Evolutionary conservation across 2,888 invertebrate genomes (phyloP), one percentile per base, ranked within the genome.

Genomic region (Ornithoptera priamus): DNA sequence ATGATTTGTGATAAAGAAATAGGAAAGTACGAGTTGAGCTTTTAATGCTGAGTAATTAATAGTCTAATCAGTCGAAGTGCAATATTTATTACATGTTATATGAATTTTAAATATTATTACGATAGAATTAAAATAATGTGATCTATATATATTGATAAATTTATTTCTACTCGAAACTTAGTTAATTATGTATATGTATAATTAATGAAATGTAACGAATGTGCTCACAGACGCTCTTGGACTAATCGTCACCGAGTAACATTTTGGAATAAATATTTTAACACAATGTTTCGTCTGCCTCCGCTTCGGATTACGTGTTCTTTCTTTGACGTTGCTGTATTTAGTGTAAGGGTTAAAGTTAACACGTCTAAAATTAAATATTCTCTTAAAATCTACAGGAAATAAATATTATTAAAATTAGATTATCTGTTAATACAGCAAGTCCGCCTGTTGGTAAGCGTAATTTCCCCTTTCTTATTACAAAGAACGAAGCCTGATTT

Each of bases 241-340:
- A 50, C 24, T 58, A 53, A 36, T 39, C 22, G 36, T 60, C 22
- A 24, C 50, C n/a, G 62, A 67, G 62, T 50, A 57, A 50, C 53
- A 42, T 46, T 53, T 70, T 67, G 30, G 50, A 64, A 70, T 70
- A 70, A 70, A 70, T 70, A 70, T 70, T 67, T 67, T 60, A 70
- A 67, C 63, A 10, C 46, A 17, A 62, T 42, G 64, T 64, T 67
- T 63, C 53, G 24, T 59, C 66, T 50, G 56, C 53, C 50, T n/a
- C 24, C 53, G 10, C 10, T 57, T 62, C 57, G 3, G 46, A n/a
- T 24, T 56, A 56, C 56, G 42, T 57, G 20, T 46, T 57, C 58
- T 0, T 30, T 30, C 58, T 4, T 30, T 30, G 30, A 30, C 30
- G 30, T 30, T 20, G 46, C 58, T 62, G 63, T 36, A 68, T 63